A percentile compares a stretch with the other conserved stretches of the same genome.
Conservation (phyloP, 2,888 invertebrate species). For the Phyto melanocephala region DNA sequence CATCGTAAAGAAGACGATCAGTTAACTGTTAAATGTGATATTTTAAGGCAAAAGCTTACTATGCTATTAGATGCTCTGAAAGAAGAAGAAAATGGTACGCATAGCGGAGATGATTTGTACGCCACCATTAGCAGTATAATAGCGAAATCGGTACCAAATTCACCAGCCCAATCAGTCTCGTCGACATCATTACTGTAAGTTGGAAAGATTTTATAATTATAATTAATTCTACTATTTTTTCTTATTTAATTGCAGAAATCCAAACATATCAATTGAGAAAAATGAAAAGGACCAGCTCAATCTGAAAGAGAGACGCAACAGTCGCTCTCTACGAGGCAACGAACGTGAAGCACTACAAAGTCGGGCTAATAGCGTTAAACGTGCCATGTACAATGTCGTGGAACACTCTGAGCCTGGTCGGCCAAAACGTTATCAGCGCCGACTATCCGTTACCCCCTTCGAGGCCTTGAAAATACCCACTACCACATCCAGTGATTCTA, state of each 20-base stretch:
- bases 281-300: constrained; percentile 81
- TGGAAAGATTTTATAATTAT: background rate
- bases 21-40: constrained; percentile 84
- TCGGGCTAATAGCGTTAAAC: constrained; percentile 90
- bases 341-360: constrained; percentile 82
- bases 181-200: constrained; percentile 62
- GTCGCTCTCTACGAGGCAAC: constrained; percentile 79
- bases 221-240: background rate
- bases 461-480: constrained; percentile 76
- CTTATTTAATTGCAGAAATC: constrained; percentile 68
- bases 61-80: constrained; percentile 86
- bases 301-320: constrained; percentile 77
- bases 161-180: constrained; percentile 65
- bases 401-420: constrained; percentile 86
- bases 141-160: constrained; percentile 68
- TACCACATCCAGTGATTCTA: constrained; percentile 74
- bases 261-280: constrained; percentile 80
- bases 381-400: constrained; percentile 88
- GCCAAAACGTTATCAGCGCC: constrained; percentile 80
- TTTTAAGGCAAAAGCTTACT: constrained; percentile 86
- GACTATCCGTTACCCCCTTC: constrained; percentile 77
- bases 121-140: constrained; percentile 75
- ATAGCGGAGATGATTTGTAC: constrained; percentile 76
- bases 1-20: constrained; percentile 83
- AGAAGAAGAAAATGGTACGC: constrained; percentile 82